Evolutionary conservation across 2,113 vertebrate species (phyloP), one percentile per base, ranked within the genome.

Genomic region (Hypanus sabinus): DNA sequence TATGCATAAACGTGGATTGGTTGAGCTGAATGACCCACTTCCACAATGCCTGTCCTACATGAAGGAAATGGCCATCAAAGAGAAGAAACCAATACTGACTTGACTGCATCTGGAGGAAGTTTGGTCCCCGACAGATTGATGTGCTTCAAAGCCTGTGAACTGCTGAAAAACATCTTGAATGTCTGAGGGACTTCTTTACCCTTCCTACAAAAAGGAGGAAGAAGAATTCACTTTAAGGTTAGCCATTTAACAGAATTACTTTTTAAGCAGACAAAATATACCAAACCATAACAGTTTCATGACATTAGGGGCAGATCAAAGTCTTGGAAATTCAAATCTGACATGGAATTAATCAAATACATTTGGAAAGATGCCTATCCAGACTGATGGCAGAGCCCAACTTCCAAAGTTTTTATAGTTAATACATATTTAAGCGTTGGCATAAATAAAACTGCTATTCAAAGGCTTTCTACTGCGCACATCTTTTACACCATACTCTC

Each of bases 121-220:
- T 98, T 99, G 94, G 99, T 99, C 96, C 99, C 99, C 0, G 99
- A 99, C 95, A 99, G 96, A 94, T 97, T 99, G 96, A 99, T 97
- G 95, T 97, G 97, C 95, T 95, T 97, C 96, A 99, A 97, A 95
- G 97, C 96, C 96, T 97, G 94, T 27, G 97, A 98, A 83, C 98
- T 99, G 96, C 98, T 99, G 96, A 99, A 99, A 96, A 99, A 99
- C 95, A 98, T 98, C 96, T 99, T 99, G 95, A 99, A 99, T 7
- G 98, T 98, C 0, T 97, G 98, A 75, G 98, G 98, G 0, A 98
- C 97, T 94, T 99, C 99, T 96, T 98, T 99, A 94, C 98, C 98
- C 97, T 99, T 99, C 96, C 99, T 99, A 95, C 57, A 95, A 95
- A 80, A 83, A 22, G 12, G 94, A 95, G 95, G 18, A 95, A 60